Conservation (phyloP, 2,113 vertebrate genomes). For the Cochlearius cochlearius region DNA sequence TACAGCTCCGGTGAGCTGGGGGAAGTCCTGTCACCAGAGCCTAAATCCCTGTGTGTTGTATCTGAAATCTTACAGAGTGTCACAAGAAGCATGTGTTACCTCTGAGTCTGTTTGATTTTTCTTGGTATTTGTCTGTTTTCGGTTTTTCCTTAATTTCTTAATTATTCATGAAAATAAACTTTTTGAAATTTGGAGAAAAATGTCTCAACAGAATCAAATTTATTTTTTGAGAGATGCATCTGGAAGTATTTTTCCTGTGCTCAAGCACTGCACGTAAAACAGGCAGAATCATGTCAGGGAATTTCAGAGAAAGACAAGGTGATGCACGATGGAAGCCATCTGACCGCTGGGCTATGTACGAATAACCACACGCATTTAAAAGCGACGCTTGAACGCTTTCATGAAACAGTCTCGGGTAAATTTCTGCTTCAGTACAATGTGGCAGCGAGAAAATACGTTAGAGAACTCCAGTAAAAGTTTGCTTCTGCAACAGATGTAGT, state of each 20-base stretch:
- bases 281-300: neutral
- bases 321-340: neutral
- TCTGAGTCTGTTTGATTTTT: slow-evolving; percentile 52
- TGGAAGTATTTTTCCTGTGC: neutral
- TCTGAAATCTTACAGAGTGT: slow-evolving; percentile 29
- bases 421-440: neutral
- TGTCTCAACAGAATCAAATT: slow-evolving; percentile 5
- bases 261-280: neutral
- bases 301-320: neutral
- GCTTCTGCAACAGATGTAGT: neutral
- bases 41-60: slow-evolving; percentile 49
- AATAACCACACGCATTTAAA: neutral
- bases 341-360: neutral
- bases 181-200: slow-evolving; percentile 74
- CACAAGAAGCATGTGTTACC: slow-evolving; percentile 45
- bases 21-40: slow-evolving; percentile 32
- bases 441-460: neutral
- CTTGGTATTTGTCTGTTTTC: slow-evolving; percentile 52
- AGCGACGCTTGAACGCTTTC: neutral
- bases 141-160: slow-evolving; percentile 45
- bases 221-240: neutral
- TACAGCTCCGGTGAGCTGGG: neutral
- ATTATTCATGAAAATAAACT: slow-evolving; percentile 73
- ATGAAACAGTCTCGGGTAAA: neutral
- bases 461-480: neutral